phyloP scores from a whole-genome alignment of 2,888 invertebrate species.

The Drosophila meridionalis region DNA sequence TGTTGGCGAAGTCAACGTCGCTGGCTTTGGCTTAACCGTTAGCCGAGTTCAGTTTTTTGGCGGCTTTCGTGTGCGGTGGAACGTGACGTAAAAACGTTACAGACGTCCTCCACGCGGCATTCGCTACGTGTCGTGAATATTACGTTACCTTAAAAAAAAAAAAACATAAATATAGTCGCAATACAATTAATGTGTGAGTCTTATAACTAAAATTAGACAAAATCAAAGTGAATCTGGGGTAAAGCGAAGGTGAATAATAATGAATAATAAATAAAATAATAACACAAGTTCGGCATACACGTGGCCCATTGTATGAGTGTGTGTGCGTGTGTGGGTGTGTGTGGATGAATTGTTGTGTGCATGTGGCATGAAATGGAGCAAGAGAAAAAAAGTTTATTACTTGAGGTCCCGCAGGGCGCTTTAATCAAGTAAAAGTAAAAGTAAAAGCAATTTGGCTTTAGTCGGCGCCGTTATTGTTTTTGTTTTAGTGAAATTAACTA shows the following conservation, averaged over 20 bases:
- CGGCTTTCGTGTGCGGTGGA: conserved; percentile 42
- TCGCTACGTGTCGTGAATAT: conserved; percentile 7
- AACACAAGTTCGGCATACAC: conserved; percentile 33
- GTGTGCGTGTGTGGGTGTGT: not conserved
- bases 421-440: conserved; percentile 45
- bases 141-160: conserved; percentile 7
- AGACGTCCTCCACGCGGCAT: conserved; percentile 2
- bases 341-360: conserved; percentile 20
- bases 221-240: conserved; percentile 23
- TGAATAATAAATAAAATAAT: conserved; percentile 44
- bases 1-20: conserved; percentile 8
- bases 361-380: conserved; percentile 34
- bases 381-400: conserved; percentile 50
- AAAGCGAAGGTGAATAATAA: conserved; percentile 30
- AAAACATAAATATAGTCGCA: not conserved
- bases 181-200: conserved; percentile 14
- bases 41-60: conserved; percentile 41
- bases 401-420: conserved; percentile 38
- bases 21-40: conserved; percentile 16
- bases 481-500: conserved; percentile 62
- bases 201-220: conserved; percentile 17
- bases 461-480: conserved; percentile 41
- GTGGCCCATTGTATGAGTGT: conserved; percentile 16
- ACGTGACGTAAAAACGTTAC: conserved; percentile 10
- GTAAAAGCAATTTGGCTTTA: conserved; percentile 55